phyloP scores from a whole-genome alignment of 2,888 invertebrate genomes.

The Lamellibrachia satsuma region DNA sequence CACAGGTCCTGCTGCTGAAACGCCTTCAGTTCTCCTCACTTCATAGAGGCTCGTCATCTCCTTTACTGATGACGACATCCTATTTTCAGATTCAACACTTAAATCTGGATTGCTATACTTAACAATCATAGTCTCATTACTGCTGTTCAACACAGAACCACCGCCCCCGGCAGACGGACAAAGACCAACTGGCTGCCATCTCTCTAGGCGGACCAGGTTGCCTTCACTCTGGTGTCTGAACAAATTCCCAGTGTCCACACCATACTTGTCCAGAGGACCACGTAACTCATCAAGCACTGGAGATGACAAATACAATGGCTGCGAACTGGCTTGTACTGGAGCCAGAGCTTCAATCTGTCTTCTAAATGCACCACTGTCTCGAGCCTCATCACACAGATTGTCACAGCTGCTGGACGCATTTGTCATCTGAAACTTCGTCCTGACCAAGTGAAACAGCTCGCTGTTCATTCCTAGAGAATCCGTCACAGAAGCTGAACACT shows the following conservation, averaged over 20 bases:
- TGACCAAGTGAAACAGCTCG: not conserved
- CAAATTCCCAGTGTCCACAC: not conserved
- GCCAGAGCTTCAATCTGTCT: not conserved
- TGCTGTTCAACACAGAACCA: not conserved
- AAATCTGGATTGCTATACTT: constrained; percentile 9
- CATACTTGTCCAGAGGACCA: not conserved
- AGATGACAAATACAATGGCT: not conserved
- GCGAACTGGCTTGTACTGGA: not conserved
- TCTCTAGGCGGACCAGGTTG: not conserved
- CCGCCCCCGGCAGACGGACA: not conserved
- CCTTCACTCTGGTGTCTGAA: constrained; percentile 4
- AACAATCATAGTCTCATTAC: not conserved
- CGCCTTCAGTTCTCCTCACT: not conserved
- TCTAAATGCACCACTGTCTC: not conserved
- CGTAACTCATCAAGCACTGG: not conserved
- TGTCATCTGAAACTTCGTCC: not conserved
- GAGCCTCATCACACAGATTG: not conserved
- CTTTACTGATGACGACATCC: not conserved
- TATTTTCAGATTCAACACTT: not conserved
- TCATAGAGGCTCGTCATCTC: not conserved
- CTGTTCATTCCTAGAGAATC: constrained; percentile 24
- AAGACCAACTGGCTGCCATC: not conserved
- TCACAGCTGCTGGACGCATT: not conserved
- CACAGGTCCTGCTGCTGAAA: not conserved
- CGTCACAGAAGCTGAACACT: not conserved